phyloP scores from a whole-genome alignment of 1,140 invertebrate genomes.

The Macrostomum lignano region DNA sequence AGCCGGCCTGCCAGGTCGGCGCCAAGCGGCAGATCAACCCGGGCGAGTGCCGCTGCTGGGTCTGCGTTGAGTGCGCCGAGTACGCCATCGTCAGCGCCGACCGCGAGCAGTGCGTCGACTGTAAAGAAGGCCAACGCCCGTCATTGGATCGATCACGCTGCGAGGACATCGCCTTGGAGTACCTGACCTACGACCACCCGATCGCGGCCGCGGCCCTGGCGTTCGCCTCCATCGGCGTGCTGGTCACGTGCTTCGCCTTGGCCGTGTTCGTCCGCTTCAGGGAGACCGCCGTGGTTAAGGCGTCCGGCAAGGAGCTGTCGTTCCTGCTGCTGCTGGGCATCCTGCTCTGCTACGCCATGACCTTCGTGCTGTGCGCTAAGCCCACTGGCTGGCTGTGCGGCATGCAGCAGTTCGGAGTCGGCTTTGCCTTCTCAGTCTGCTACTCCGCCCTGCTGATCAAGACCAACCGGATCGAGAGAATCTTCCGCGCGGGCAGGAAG shows the following conservation, averaged over 20 bases:
- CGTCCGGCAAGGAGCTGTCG: slow-evolving; percentile 9
- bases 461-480: slow-evolving; percentile 44
- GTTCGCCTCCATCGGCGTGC: slow-evolving; percentile 17
- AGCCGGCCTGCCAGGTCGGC: slow-evolving; percentile 48
- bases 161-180: slow-evolving; percentile 48
- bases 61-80: slow-evolving; percentile 65
- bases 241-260: slow-evolving; percentile 10
- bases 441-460: slow-evolving; percentile 46
- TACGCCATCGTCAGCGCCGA: slow-evolving; percentile 48
- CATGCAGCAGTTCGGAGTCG: slow-evolving; percentile 36
- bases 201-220: background rate
- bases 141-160: slow-evolving; percentile 43
- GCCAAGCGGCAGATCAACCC: slow-evolving; percentile 67
- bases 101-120: slow-evolving; percentile 44
- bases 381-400: slow-evolving; percentile 36
- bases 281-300: slow-evolving; percentile 33
- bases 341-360: slow-evolving; percentile 22
- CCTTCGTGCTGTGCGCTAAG: slow-evolving; percentile 18
- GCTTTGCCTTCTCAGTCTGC: slow-evolving; percentile 40
- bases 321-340: slow-evolving; percentile 10
- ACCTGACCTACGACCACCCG: slow-evolving; percentile 29
- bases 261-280: slow-evolving; percentile 4
- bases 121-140: slow-evolving; percentile 48
- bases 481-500: slow-evolving; percentile 45
- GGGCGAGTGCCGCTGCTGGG: slow-evolving; percentile 74